Conservation (phyloP, 2,113 vertebrate species). For the human region GRCh38 chr14:95549501-95550000, state of each 20-base stretch:
- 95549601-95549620: neutral
- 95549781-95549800: neutral
- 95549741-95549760: neutral
- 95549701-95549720: neutral
- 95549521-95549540: neutral
- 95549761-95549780: neutral
- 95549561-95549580: neutral
- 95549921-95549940: neutral
- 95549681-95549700: neutral
- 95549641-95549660: accelerated
- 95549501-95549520: neutral
- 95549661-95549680: neutral
- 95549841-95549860: neutral
- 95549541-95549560: neutral
- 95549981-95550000: neutral
- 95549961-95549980: neutral
- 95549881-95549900: neutral
- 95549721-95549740: no score
- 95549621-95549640: neutral
- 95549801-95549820: neutral
- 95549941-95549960: neutral
- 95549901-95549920: neutral
- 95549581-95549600: neutral
- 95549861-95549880: no score
- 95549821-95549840: neutral